Base-by-base conservation (phyloP, 2,797 vertebrate genomes). In the Borostomias antarcticus region DNA sequence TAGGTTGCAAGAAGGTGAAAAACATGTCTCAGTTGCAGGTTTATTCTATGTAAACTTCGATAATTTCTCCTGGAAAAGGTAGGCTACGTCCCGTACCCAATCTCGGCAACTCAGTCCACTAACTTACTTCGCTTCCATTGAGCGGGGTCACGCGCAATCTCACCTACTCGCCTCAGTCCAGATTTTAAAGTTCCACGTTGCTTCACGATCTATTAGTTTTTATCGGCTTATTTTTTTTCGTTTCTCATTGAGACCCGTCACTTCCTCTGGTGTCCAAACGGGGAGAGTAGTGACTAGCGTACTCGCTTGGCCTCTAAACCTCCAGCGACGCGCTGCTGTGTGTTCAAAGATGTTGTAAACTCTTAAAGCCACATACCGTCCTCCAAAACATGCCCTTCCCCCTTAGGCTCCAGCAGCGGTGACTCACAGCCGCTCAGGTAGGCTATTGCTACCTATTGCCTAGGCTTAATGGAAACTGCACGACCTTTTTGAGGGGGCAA, bases 351-450 rank as follows among this genome's bases (percentile, higher is more conserved):
- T 89, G 59, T 92, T 91, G 86, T 89, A 85, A 84, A 85, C 85
- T 91, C 93, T 95, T 95, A 95, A 95, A 95, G 95, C 7, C 37
- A 90, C 86, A 82, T 77, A 91, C 88, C 81, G 82, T 74, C 75
- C 82, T 78, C 81, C 80, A 21, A 62, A 82, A 78, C 56, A 62
- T 58, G 76, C 88, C 76, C 90, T 85, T 84, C 88, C 88, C 83
- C 86, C 81, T 69, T 64, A n/a, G n/a, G 75, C 67, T 73, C 73
- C 80, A 83, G n/a, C n/a, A 83, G 86, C 85, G 88, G 87, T 86
- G 87, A 89, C 88, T 9, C 9, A 50, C 48, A n/a, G n/a, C n/a
- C n/a, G n/a, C n/a, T n/a, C n/a, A 50, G 21, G 48, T 50, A 5
- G 48, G 48, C n/a, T 50, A 8, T 13, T 21, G 5, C 7, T n/a